Percentiles rank a stretch among this genome's conserved stretches.
phyloP scores from a whole-genome alignment of 2,888 invertebrate genomes.

The Frankliniella fusca region DNA sequence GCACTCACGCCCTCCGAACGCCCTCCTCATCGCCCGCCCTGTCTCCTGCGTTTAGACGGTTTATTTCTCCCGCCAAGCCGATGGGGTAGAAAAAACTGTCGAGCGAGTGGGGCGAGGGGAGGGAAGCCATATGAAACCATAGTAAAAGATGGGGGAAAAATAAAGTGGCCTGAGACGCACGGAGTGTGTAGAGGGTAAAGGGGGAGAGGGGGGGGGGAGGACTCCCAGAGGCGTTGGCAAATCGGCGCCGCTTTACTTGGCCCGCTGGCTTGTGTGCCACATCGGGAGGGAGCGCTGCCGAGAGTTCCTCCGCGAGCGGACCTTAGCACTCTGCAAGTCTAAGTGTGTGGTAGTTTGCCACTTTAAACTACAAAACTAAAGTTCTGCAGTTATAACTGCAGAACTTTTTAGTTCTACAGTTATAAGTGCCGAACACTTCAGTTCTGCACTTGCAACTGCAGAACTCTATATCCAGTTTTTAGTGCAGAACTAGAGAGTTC shows the following conservation, averaged over 20 bases:
- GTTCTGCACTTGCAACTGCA: no score
- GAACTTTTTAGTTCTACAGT: no score
- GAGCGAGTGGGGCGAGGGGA: neutral
- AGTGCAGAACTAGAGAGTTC: no score
- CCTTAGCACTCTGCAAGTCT: no score
- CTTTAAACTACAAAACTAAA: no score
- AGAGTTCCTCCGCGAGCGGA: no score
- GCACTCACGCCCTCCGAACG: neutral
- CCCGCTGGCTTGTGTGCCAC: neutral
- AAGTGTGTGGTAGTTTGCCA: no score
- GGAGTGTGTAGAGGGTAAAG: neutral
- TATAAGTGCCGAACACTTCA: no score
- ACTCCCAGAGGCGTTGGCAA: neutral
- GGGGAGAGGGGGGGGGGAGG: no score
- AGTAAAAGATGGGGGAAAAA: no score
- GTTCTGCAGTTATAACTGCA: no score
- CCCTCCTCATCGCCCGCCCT: neutral
- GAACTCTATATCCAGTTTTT: no score
- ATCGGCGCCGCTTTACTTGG: neutral
- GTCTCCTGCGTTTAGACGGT: conserved; percentile 5
- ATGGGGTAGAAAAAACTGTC: conserved; percentile 20
- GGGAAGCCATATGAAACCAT: neutral
- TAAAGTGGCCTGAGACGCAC: neutral
- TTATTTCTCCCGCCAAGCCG: neutral
- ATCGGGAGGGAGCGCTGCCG: neutral